phyloP scores from a whole-genome alignment of 92 coral and sea anemone genomes.

The Pocillopora grandis region DNA sequence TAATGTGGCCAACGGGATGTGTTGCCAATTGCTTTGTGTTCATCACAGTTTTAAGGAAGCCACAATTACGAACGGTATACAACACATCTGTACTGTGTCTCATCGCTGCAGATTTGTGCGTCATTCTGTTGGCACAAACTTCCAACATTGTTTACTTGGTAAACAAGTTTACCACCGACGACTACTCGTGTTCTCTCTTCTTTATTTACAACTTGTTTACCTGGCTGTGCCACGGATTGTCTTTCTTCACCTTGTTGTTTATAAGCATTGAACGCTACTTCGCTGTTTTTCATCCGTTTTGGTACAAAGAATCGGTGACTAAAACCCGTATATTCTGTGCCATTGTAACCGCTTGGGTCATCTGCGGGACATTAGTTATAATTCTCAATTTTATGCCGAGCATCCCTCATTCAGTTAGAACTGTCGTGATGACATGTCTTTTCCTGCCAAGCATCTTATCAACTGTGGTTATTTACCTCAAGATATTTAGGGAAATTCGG shows the following conservation, averaged over 20 bases:
- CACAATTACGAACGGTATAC: slow-evolving; percentile 1
- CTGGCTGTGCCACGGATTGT: slow-evolving; percentile 34
- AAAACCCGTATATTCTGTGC: slow-evolving; percentile 13
- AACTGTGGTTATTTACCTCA: slow-evolving; percentile 12
- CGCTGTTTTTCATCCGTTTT: slow-evolving; percentile 41
- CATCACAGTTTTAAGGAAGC: background rate
- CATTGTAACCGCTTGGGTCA: slow-evolving; percentile 6
- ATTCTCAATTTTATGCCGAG: background rate
- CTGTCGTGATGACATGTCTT: background rate
- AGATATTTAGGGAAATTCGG: slow-evolving; percentile 11
- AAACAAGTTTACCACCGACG: background rate
- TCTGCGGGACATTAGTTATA: slow-evolving; percentile 12
- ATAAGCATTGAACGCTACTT: slow-evolving; percentile 33
- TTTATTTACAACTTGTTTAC: slow-evolving; percentile 34
- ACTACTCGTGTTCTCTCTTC: slow-evolving; percentile 32
- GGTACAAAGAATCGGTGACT: slow-evolving; percentile 29
- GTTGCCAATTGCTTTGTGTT: slow-evolving; percentile 11
- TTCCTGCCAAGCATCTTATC: slow-evolving; percentile 10
- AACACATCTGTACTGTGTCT: slow-evolving; percentile 17
- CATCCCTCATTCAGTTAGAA: background rate
- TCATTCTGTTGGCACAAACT: background rate
- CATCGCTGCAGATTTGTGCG: background rate
- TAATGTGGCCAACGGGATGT: background rate
- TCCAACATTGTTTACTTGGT: slow-evolving; percentile 10
- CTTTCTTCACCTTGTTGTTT: slow-evolving; percentile 27